Conservation (phyloP, 2,113 vertebrate species). For the Leucosticte australis region DNA sequence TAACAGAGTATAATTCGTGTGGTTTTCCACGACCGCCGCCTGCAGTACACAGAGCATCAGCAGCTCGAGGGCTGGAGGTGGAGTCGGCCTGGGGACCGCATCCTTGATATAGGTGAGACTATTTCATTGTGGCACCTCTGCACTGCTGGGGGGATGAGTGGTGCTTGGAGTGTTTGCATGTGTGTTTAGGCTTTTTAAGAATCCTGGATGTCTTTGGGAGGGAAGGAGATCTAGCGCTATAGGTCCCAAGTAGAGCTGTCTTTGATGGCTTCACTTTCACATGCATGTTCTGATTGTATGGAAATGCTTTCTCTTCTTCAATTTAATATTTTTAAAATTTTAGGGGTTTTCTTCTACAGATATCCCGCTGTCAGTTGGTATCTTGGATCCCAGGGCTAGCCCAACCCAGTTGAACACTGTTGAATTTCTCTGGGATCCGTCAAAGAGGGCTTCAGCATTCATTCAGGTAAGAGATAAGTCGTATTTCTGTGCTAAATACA, state of each 20-base stretch:
- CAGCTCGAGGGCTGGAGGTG: constrained; percentile 95
- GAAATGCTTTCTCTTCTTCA: constrained; percentile 62
- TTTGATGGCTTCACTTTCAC: neutral
- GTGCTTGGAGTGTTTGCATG: neutral
- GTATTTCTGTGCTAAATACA: neutral
- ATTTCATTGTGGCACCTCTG: neutral
- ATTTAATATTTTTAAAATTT: constrained; percentile 76
- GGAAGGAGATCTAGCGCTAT: neutral
- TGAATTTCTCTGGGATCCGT: constrained; percentile 94
- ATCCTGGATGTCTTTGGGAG: neutral
- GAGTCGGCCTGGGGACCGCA: constrained; percentile 93
- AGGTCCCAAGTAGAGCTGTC: neutral
- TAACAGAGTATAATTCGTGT: constrained; percentile 91
- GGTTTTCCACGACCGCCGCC: constrained; percentile 90
- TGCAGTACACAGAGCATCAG: constrained; percentile 93
- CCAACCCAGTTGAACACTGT: constrained; percentile 90
- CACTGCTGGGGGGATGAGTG: neutral
- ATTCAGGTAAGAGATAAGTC: constrained; percentile 82
- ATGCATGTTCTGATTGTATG: constrained; percentile 15
- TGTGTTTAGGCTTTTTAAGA: neutral
- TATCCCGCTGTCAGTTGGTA: constrained; percentile 89
- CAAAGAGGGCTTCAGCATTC: constrained; percentile 87
- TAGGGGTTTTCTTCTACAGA: constrained; percentile 82
- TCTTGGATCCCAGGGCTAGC: constrained; percentile 87
- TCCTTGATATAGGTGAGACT: constrained; percentile 89